phyloP scores from a whole-genome alignment of 2,888 invertebrate species.

The Leptinotarsa haldemani region DNA sequence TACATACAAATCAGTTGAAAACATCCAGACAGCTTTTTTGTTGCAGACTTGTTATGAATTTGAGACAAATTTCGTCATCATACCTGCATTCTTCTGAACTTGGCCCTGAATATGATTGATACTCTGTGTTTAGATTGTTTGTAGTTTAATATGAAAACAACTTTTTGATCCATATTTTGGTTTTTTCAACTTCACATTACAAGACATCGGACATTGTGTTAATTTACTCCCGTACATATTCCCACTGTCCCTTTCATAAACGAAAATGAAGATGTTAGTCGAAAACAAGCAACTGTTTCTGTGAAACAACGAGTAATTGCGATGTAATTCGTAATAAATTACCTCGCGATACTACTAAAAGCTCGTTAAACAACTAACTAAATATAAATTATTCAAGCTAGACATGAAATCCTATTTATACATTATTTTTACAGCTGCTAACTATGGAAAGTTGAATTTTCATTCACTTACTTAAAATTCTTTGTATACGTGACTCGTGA shows the following conservation, averaged over 20 bases:
- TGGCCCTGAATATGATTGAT: too few relatives aligned
- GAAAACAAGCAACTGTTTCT: conserved; percentile 19
- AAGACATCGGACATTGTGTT: too few relatives aligned
- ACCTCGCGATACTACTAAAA: conserved; percentile 26
- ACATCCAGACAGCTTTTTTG: too few relatives aligned
- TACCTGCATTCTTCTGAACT: too few relatives aligned
- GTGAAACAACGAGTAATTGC: conserved; percentile 22
- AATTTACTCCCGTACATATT: not conserved
- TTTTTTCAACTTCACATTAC: too few relatives aligned
- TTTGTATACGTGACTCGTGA: conserved; percentile 51
- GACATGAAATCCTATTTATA: conserved; percentile 42
- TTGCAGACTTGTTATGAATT: too few relatives aligned
- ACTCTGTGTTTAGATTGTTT: too few relatives aligned
- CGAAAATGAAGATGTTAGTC: conserved; percentile 22
- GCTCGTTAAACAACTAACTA: conserved; percentile 32
- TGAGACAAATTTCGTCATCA: too few relatives aligned
- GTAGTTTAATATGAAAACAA: too few relatives aligned
- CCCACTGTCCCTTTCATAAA: not conserved
- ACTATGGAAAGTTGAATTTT: conserved; percentile 36
- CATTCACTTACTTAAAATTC: conserved; percentile 45
- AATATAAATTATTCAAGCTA: conserved; percentile 39
- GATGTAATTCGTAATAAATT: conserved; percentile 29
- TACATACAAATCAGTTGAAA: too few relatives aligned
- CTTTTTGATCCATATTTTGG: too few relatives aligned
- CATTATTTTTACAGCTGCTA: conserved; percentile 27